phyloP scores from a whole-genome alignment of 2,113 vertebrate species.

The Odontophorus gujanensis region DNA sequence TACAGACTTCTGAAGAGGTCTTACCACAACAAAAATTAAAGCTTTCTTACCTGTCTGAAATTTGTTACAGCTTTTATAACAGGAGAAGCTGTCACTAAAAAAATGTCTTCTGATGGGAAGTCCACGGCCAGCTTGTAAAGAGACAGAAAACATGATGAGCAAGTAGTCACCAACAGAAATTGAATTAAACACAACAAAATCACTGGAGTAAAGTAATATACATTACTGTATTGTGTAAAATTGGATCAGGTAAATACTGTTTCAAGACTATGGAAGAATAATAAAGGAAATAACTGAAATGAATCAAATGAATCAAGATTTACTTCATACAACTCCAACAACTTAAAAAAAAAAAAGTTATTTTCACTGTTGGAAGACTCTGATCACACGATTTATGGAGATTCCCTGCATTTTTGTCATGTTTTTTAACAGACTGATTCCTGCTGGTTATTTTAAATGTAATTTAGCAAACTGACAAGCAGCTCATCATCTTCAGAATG shows the following conservation, averaged over 20 bases:
- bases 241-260: not conserved
- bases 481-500: not conserved
- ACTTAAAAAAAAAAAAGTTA: not conserved
- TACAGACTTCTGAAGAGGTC: not conserved
- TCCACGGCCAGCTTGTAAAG: conserved; percentile 83
- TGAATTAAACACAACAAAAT: not conserved
- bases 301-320: not conserved
- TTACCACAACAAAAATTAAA: not conserved
- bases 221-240: not conserved
- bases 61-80: conserved; percentile 92
- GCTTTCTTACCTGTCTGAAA: conserved; percentile 87
- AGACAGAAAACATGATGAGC: conserved; percentile 4
- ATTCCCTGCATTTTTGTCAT: not conserved
- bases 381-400: not conserved
- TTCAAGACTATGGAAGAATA: not conserved
- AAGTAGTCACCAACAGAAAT: not conserved
- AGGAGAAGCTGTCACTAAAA: conserved; percentile 87
- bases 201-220: not conserved
- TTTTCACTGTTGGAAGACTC: not conserved
- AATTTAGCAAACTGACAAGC: not conserved
- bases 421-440: not conserved
- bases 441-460: not conserved
- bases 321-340: not conserved
- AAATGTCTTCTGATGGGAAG: conserved; percentile 85
- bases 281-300: not conserved